Conservation (phyloP, 2,888 invertebrate species). For the Sarcophaga carnaria region DNA sequence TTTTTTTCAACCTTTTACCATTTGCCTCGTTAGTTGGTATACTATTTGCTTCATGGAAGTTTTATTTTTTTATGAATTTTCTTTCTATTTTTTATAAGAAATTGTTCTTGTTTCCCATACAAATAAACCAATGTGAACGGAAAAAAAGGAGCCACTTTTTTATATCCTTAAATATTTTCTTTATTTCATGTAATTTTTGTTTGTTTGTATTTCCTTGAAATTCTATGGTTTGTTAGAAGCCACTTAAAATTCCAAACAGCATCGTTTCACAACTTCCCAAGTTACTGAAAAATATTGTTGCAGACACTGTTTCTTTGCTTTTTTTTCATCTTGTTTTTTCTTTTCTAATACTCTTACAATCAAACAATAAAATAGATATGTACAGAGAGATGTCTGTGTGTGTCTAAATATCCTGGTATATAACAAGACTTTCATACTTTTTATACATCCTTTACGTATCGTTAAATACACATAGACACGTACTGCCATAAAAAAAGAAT, state of each 20-base stretch:
- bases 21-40: too few relatives aligned
- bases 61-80: too few relatives aligned
- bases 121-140: too few relatives aligned
- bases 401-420: constrained; percentile 19
- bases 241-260: constrained; percentile 80
- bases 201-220: constrained; percentile 30
- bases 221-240: constrained; percentile 66
- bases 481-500: constrained; percentile 48
- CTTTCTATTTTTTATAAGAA: too few relatives aligned
- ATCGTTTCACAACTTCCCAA: constrained; percentile 81
- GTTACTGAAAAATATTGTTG: constrained; percentile 72
- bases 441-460: constrained; percentile 26
- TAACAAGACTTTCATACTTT: constrained; percentile 13
- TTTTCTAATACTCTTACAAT: constrained; percentile 51
- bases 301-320: constrained; percentile 16
- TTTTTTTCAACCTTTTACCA: constrained; percentile 6
- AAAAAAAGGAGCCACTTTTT: too few relatives aligned
- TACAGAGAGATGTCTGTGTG: constrained; percentile 5
- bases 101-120: too few relatives aligned
- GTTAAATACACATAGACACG: constrained; percentile 52
- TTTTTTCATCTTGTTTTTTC: too few relatives aligned
- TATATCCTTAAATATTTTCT: constrained; percentile 13
- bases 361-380: constrained; percentile 68
- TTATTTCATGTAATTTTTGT: constrained; percentile 22
- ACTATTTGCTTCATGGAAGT: too few relatives aligned